phyloP scores from a whole-genome alignment of 2,888 invertebrate species.

The Lycophotia porphyrea region DNA sequence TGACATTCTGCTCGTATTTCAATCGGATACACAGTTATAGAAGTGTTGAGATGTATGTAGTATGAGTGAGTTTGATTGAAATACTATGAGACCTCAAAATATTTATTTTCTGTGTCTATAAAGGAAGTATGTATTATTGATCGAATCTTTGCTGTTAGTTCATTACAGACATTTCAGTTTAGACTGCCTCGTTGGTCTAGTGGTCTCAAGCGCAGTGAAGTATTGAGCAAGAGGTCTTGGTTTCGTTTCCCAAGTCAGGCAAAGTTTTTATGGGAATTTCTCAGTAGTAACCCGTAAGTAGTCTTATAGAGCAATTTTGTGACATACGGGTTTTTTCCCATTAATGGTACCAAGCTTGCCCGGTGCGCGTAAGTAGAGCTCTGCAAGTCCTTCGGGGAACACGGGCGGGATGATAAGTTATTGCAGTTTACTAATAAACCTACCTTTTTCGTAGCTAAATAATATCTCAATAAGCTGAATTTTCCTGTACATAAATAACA shows the following conservation, averaged over 20 bases:
- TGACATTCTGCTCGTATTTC: constrained; percentile 31
- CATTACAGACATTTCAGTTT: background rate
- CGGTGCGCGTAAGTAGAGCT: background rate
- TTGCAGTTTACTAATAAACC: background rate
- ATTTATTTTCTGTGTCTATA: background rate
- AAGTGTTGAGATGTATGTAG: constrained; percentile 16
- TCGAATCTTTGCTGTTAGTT: background rate
- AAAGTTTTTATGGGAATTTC: background rate
- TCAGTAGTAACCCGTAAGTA: background rate
- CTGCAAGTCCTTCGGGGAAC: background rate
- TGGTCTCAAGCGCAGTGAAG: background rate
- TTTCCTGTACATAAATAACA: background rate
- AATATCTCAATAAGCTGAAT: background rate
- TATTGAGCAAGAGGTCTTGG: background rate
- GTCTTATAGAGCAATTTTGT: too few species aligned
- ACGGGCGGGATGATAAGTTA: background rate
- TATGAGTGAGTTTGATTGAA: background rate
- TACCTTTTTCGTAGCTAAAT: background rate
- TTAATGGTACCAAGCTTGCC: background rate
- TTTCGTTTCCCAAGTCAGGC: background rate
- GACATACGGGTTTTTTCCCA: background rate
- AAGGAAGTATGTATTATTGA: too few species aligned
- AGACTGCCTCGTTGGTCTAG: background rate
- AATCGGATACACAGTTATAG: constrained; percentile 27
- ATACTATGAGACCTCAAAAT: background rate